Base-by-base conservation (phyloP, 2,888 invertebrate genomes). In the Yponomeuta sedellus region DNA sequence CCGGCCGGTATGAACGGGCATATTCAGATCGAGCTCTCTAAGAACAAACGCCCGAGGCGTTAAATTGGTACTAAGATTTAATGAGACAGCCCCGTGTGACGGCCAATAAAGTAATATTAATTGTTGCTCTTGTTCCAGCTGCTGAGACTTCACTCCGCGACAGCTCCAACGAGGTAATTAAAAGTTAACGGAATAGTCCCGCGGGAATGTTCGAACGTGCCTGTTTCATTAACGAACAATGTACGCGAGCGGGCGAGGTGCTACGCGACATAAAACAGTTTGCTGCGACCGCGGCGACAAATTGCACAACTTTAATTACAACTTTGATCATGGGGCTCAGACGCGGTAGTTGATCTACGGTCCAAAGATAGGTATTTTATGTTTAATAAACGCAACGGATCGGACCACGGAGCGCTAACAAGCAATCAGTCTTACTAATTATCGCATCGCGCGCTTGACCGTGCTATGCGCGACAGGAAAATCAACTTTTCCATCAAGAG, bases 91-190 rank as follows among this genome's bases (percentile, higher is more conserved):
- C 28, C 16, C 61, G 25, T n/a, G 25, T 25, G 61, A n/a, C 61
- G 61, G 58, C 20, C 20, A 19, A 61, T 61, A 61, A 61, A 63
- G 19, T 44, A 22, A 63, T 63, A 44, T 63, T 12, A 63, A 20
- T 61, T 44, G 70, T 75, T 69, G 67, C 44, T 20, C 44, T 81
- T 52, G 77, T 82, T 82, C 66, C 82, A 84, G 83, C 79, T 82
- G 70, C 68, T 68, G 70, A 70, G 71, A 72, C 71, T 22, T 65
- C 65, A 63, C 63, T 66, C 63, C 20, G 65, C 72, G 72, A 71
- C 73, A 72, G 76, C 73, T 72, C 76, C 75, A 71, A 73, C 71
- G 71, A 81, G 84, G 83, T 85, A 84, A 83, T 81, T 80, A 80
- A 74, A 78, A 76, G 66, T 66, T 73, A 72, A 73, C 74, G 74